Percentiles rank a stretch among this genome's conserved stretches.
Conservation (phyloP, 1,140 invertebrate species). For the Drosophila dunni region DNA sequence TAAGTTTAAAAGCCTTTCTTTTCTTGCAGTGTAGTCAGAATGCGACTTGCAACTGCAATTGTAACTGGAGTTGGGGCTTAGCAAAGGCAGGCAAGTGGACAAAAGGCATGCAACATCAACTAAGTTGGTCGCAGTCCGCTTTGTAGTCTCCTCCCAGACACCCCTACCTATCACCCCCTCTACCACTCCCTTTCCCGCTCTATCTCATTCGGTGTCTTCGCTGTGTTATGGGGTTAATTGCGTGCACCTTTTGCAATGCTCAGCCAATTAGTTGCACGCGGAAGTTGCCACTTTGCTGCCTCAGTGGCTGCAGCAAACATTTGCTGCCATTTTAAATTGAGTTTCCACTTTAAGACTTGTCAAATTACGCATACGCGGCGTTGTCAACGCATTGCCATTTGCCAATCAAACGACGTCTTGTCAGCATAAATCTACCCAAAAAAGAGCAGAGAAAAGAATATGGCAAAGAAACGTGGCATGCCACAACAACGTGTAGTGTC, state of each 20-base stretch:
- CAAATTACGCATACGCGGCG: conserved; percentile 76
- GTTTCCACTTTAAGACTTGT: conserved; percentile 67
- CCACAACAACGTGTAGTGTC: conserved; percentile 45
- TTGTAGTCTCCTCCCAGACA: neutral
- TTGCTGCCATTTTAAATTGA: conserved; percentile 51
- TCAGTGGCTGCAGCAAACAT: conserved; percentile 4
- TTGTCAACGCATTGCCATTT: conserved; percentile 67
- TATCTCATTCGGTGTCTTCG: neutral
- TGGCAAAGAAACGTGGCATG: neutral
- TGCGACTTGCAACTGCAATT: neutral
- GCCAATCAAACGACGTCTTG: conserved; percentile 73
- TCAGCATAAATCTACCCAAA: conserved; percentile 68
- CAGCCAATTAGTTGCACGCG: conserved; percentile 80
- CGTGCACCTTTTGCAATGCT: conserved; percentile 59
- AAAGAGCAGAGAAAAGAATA: conserved; percentile 10
- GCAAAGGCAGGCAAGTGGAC: conserved; percentile 9
- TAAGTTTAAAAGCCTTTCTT: too few species aligned
- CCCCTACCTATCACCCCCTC: too few species aligned
- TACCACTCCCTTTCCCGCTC: neutral
- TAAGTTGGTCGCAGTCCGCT: conserved; percentile 10
- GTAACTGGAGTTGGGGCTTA: too few species aligned
- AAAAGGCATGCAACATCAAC: conserved; percentile 29
- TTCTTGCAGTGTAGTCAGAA: neutral
- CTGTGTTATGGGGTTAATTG: conserved; percentile 66
- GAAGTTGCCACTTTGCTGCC: conserved; percentile 63